phyloP scores from a whole-genome alignment of 92 coral and sea anemone species.

The Montipora capitata region DNA sequence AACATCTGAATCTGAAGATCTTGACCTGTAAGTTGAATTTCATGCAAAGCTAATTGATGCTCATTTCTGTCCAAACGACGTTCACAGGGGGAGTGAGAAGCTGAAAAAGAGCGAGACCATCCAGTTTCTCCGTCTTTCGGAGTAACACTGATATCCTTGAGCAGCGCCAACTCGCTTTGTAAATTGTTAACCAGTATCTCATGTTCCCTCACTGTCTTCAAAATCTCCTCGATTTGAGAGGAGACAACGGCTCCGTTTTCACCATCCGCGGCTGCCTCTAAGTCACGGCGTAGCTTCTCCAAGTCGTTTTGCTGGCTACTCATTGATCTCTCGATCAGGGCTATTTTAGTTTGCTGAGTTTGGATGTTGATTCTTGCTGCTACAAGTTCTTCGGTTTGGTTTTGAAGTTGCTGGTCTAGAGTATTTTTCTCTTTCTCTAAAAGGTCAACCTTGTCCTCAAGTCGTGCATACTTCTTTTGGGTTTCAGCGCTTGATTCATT shows the following conservation, averaged over 20 bases:
- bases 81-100: constrained; percentile 6
- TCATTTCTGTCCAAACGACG: too few species aligned
- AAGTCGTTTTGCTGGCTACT: constrained; percentile 33
- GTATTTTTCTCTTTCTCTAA: constrained; percentile 15
- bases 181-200: constrained; percentile 13
- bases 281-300: background rate
- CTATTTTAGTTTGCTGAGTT: constrained; percentile 34
- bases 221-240: constrained; percentile 42
- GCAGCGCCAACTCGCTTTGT: background rate
- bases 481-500: constrained; percentile 10
- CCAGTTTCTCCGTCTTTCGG: background rate
- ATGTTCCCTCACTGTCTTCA: background rate
- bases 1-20: constrained; percentile 54
- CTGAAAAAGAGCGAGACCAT: background rate
- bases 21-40: too few species aligned
- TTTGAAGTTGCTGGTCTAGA: constrained; percentile 42
- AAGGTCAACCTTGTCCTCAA: constrained; percentile 13
- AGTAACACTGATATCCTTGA: constrained; percentile 9
- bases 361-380: too few species aligned
- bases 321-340: constrained; percentile 29
- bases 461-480: background rate
- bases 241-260: background rate
- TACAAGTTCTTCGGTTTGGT: too few species aligned
- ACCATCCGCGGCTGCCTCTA: background rate
- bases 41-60: too few species aligned